Evolutionary conservation across 2,888 invertebrate species (phyloP).

Genomic region (Metallyticus violacea): DNA sequence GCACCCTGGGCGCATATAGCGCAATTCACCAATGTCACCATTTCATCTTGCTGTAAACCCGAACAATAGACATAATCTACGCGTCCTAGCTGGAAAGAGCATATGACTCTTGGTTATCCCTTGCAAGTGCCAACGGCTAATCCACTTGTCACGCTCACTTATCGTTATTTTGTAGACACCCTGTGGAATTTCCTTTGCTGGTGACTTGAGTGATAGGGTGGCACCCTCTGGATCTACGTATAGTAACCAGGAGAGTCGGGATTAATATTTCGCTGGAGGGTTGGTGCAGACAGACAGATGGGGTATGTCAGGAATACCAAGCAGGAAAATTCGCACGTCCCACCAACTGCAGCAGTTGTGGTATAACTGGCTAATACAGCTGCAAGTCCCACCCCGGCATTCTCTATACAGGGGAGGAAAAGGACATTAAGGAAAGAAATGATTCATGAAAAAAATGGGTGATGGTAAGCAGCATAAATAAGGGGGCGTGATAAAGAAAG

Average conservation of each 20-base stretch:
- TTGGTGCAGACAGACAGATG: not conserved
- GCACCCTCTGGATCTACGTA: not conserved
- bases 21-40: too few species aligned
- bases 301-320: not conserved
- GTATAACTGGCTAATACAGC: not conserved
- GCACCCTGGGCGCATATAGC: too few species aligned
- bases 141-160: not conserved
- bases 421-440: not conserved
- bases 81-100: not conserved
- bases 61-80: too few species aligned
- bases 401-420: not conserved
- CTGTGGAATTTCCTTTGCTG: not conserved
- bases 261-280: slow-evolving; percentile 3
- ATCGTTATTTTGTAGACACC: not conserved
- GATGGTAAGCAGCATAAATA: not conserved
- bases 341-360: not conserved
- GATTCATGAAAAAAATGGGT: not conserved
- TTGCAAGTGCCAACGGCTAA: not conserved
- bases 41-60: too few species aligned
- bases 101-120: not conserved
- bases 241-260: not conserved
- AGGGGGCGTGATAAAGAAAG: not conserved
- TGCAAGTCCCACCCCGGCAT: not conserved
- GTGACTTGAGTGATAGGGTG: not conserved
- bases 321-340: not conserved